phyloP scores from a whole-genome alignment of 92 coral and sea anemone species.

The Porites evermanni region DNA sequence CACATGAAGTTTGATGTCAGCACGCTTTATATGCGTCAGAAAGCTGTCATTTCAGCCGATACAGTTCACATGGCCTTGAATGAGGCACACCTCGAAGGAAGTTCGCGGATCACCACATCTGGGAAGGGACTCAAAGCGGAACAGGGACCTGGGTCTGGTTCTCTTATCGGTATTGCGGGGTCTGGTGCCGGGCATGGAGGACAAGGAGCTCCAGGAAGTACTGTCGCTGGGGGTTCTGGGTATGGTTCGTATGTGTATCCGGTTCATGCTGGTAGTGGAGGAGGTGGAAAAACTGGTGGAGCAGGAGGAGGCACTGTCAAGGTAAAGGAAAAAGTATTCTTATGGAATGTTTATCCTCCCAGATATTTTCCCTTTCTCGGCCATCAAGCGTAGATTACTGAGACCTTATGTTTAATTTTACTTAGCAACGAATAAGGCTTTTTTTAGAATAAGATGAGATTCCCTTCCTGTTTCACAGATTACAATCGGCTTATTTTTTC shows the following conservation, averaged over 20 bases:
- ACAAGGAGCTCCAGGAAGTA: constrained; percentile 85
- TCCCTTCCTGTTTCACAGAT: constrained; percentile 51
- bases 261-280: constrained; percentile 94
- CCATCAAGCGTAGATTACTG: too few relatives aligned
- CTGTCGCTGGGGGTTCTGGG: constrained; percentile 75
- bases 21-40: constrained; percentile 85
- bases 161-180: constrained; percentile 54
- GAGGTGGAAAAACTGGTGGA: constrained; percentile 85
- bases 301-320: constrained; percentile 87
- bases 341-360: too few relatives aligned
- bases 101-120: constrained; percentile 75
- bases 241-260: constrained; percentile 95
- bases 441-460: neutral
- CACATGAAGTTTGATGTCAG: constrained; percentile 77
- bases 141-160: constrained; percentile 80
- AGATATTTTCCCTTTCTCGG: too few relatives aligned
- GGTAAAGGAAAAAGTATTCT: constrained; percentile 48
- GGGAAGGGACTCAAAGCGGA: constrained; percentile 67
- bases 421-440: too few relatives aligned
- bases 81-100: constrained; percentile 90
- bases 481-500: constrained; percentile 77
- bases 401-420: too few relatives aligned
- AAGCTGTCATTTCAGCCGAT: constrained; percentile 79
- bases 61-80: constrained; percentile 71
- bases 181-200: constrained; percentile 99